Base-by-base conservation (phyloP, 2,888 invertebrate species). In the Perdita meconis region DNA sequence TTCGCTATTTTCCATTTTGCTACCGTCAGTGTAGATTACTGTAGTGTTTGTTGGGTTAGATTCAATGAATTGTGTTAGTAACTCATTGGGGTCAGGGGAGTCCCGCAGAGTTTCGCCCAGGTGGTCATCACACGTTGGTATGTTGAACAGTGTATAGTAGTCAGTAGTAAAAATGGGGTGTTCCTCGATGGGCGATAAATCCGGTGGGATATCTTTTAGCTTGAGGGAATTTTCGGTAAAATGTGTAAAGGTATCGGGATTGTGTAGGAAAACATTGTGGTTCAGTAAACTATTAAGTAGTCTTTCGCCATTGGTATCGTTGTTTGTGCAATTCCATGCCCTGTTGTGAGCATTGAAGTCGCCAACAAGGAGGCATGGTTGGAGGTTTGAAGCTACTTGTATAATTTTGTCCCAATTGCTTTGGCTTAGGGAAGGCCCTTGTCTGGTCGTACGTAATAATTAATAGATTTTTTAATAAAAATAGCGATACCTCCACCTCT, bases 281-380 rank as follows among this genome's bases (percentile, higher is more conserved):
- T 26, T 1, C 10, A 51, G n/a, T 16, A 55, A 65, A 30, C 13
- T 40, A 26, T 65, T 40, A n/a, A 40, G 5, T 3, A 51, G 3
- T 12, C 10, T 64, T 19, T 51, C 53, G 0, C 53, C 40, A 24
- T 40, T 53, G 8, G 40, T 8, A 12, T 53, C 12, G 3, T 24
- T 26, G 1, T 6, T 24, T 24, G 8, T 51, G 40, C 64, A 64
- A 16, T 64, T 64, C 53, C 36, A 53, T 36, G 44, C 24, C 30
- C n/a, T 40, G 26, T 53, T 24, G 19, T 51, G 40, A n/a, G 40
- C 64, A n/a, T 64, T 51, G 19, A 55, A 65, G 40, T 65, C 55
- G 1, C 55, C 42, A 2, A 55, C 30, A 22, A 65, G 34, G 2
- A 65, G 30, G 16, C 61, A 57, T 1, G 26, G 40, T 0, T 12